Evolutionary conservation across 2,113 vertebrate genomes (phyloP).

Genomic region (Plestiodon gilberti): DNA sequence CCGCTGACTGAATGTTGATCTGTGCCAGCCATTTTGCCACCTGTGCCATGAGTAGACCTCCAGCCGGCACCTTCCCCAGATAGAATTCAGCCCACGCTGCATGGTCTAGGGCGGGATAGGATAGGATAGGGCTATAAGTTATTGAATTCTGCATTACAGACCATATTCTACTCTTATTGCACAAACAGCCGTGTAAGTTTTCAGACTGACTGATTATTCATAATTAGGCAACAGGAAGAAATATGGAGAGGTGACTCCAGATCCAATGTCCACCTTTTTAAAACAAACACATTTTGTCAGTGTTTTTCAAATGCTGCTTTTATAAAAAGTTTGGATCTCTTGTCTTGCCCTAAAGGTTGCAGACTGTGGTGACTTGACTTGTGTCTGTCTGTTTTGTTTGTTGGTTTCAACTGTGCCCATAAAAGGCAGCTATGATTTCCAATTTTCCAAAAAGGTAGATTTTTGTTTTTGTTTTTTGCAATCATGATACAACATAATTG

Average conservation of each 20-base stretch:
- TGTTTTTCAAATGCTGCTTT: too few species aligned
- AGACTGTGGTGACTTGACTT: neutral
- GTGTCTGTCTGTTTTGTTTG: neutral
- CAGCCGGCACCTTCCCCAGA: too few species aligned
- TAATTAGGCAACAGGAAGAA: neutral
- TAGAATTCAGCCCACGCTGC: too few species aligned
- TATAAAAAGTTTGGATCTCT: too few species aligned
- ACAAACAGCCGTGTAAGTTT: neutral
- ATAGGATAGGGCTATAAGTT: too few species aligned
- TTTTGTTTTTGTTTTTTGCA: neutral
- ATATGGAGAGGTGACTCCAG: neutral
- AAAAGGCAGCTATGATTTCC: neutral
- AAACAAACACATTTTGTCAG: neutral
- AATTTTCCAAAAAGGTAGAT: neutral
- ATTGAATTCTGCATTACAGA: neutral
- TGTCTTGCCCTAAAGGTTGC: too few species aligned
- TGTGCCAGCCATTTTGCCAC: too few species aligned
- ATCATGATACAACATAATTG: neutral
- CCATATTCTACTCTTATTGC: neutral
- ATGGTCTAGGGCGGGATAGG: too few species aligned
- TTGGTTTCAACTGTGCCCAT: neutral
- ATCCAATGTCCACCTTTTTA: neutral
- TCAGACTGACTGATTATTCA: neutral
- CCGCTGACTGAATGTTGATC: too few species aligned
- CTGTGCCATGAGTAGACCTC: too few species aligned